Base-by-base conservation (phyloP, 1,140 invertebrate species). In the Caligus rogercresseyi region DNA sequence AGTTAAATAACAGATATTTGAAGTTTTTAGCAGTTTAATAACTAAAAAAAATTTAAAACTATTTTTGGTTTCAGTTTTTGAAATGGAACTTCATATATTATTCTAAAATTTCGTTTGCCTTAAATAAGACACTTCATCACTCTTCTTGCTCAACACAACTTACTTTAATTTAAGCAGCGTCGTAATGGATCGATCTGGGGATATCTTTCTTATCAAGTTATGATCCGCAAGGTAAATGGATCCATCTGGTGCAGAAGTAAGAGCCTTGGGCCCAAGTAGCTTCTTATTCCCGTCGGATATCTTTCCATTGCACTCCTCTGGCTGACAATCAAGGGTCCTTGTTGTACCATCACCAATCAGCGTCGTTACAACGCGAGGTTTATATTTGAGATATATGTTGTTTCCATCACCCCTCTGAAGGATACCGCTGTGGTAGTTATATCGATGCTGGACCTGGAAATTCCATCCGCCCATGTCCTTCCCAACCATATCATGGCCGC, bases 401-500 rank as follows among this genome's bases (percentile, higher is more conserved):
- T 89, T 87, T 19, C 94, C 94, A 72, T 97, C 93, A 23, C 94
- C 94, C 72, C 95, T 95, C 74, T 97, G 92, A 1, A 97, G 77
- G 66, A 97, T 95, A 21, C 89, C 84, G 84, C 71, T 15, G 73
- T 92, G 86, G 77, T 94, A 94, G 72, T 98, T 97, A 74, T 97
- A 96, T 72, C 94, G 89, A 72, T 98, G 93, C 75, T 97, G 93
- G 61, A 97, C 92, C 70, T 97, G 87, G 18, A 98, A 74, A 62
- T 93, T 93, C 94, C 93, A 98, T 13, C 89, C 91, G 0, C 92
- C 92, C 53, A 98, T 87, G 71, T 95, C 89, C 0, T 92, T 93
- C 63, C 95, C 94, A 67, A 93, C 89, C 25, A 97, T 87, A 72
- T 96, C 90, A 75, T 94, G 95, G n/a, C 93, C 95, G 72, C 90